Evolutionary conservation across 2,113 vertebrate genomes (phyloP).

Genomic region (Ctenomys sociabilis): DNA sequence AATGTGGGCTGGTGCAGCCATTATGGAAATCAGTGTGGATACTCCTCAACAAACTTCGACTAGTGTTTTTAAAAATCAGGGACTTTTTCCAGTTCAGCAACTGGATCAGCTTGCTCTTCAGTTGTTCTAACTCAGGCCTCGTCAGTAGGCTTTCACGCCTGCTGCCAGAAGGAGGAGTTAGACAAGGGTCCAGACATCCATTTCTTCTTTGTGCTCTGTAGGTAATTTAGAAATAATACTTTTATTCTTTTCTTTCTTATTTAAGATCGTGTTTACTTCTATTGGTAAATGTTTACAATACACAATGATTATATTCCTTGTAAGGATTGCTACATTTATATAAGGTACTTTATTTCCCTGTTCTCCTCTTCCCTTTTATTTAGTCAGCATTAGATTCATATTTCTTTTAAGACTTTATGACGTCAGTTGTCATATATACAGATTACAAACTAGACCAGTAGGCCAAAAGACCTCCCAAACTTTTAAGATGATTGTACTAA

Average conservation of each 20-base stretch:
- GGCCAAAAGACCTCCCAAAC: no score
- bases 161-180: not conserved
- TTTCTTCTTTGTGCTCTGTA: not conserved
- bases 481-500: no score
- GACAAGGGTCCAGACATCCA: not conserved
- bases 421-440: not conserved
- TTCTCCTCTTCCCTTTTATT: not conserved
- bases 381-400: not conserved
- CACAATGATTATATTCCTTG: not conserved
- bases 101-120: not conserved
- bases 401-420: not conserved
- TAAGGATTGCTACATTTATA: not conserved
- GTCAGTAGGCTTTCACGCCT: not conserved
- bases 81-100: not conserved
- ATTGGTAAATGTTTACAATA: not conserved
- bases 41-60: no score
- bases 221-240: not conserved
- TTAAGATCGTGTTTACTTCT: not conserved
- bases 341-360: not conserved
- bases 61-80: not conserved
- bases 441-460: no score
- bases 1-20: no score
- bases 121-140: not conserved
- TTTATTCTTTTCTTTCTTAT: not conserved
- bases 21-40: no score